phyloP scores from a whole-genome alignment of 2,113 vertebrate genomes.

The Microtus oregoni region DNA sequence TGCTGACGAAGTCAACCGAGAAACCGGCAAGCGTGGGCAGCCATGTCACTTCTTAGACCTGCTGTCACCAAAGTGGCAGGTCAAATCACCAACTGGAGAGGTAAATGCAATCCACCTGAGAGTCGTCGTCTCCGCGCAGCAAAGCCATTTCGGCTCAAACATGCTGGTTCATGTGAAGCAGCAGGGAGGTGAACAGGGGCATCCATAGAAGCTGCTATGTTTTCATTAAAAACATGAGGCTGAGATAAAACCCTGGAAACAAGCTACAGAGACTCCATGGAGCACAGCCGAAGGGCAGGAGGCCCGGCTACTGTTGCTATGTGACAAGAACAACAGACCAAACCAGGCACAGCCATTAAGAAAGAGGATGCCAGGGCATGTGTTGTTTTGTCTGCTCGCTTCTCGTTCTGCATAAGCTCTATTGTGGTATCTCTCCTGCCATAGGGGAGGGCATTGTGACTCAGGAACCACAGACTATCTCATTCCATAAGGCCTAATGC shows the following conservation, averaged over 20 bases:
- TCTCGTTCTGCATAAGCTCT: neutral
- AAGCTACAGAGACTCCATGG: neutral
- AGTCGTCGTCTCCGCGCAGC: neutral
- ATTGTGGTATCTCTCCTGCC: neutral
- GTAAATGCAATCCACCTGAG: neutral
- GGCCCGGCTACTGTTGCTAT: neutral
- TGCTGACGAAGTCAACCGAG: constrained; percentile 20
- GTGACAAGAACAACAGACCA: neutral
- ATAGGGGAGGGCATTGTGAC: neutral
- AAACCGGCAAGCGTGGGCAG: neutral
- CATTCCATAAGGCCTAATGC: neutral
- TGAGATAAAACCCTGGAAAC: constrained; percentile 47
- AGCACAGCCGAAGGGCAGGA: constrained; percentile 24
- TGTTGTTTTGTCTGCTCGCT: constrained; percentile 12
- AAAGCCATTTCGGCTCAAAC: neutral
- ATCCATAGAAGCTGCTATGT: neutral
- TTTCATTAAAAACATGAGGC: neutral
- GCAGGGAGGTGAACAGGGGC: neutral
- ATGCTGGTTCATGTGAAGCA: neutral
- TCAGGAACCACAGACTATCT: neutral
- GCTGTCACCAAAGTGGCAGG: neutral
- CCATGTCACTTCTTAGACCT: neutral
- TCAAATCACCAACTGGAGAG: constrained; percentile 10
- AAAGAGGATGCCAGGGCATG: neutral
- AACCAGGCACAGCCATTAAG: neutral